phyloP scores from a whole-genome alignment of 2,797 vertebrate genomes.

The Leucoraja ocellata region DNA sequence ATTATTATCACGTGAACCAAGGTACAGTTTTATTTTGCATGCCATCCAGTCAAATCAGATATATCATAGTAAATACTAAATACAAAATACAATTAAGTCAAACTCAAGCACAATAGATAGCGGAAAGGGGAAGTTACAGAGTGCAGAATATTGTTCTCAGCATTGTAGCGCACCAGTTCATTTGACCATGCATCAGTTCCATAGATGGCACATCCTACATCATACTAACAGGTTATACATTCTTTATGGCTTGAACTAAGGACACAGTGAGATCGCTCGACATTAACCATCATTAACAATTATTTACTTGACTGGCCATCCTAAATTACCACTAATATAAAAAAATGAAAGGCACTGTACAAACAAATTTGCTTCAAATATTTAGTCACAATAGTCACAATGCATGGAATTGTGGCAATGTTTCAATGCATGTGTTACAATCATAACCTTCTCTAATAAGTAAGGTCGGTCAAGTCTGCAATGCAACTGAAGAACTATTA shows the following conservation, averaged over 20 bases:
- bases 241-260: not conserved
- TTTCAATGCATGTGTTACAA: not conserved
- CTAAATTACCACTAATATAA: not conserved
- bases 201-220: not conserved
- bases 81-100: too few relatives aligned
- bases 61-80: too few relatives aligned
- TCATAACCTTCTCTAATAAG: not conserved
- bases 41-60: too few relatives aligned
- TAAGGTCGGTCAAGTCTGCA: not conserved
- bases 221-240: not conserved
- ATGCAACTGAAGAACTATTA: not conserved
- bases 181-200: too few relatives aligned
- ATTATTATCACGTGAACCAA: too few relatives aligned
- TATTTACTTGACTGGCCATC: not conserved
- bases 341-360: not conserved
- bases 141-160: too few relatives aligned
- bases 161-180: too few relatives aligned
- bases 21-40: too few relatives aligned
- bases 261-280: not conserved
- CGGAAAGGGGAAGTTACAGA: too few relatives aligned
- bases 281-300: not conserved
- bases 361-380: constrained; percentile 2
- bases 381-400: not conserved
- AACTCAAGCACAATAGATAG: too few relatives aligned
- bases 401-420: not conserved